Percentiles rank a stretch among this genome's conserved stretches.
These are phyloP conservation scores for Danio jaintianensis DNA, from an alignment of 2,797 vertebrate species.

Conservation along the genomic window DNA sequence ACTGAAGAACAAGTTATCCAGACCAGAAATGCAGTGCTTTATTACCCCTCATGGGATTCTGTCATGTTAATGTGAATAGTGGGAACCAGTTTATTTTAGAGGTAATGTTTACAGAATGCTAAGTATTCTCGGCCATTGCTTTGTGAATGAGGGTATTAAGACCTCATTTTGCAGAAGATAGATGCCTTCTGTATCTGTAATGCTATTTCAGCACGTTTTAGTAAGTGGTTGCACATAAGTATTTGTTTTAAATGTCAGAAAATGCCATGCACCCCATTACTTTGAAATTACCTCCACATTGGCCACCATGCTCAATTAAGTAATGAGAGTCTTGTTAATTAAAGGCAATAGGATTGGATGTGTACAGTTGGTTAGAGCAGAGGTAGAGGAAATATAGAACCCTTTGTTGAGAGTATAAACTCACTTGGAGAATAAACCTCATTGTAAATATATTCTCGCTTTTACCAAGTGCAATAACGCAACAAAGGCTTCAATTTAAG, in stretches of 20 bases:
- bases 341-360: conserved; percentile 25
- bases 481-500: conserved; percentile 11
- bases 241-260: conserved; percentile 41
- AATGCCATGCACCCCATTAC: conserved; percentile 44
- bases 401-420: not conserved
- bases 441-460: not conserved
- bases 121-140: not conserved
- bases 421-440: not conserved
- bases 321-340: conserved; percentile 44
- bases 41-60: not conserved
- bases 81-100: not conserved
- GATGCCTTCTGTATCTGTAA: not conserved
- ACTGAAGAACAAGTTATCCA: not conserved
- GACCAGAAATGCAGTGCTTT: not conserved
- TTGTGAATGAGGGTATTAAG: conserved; percentile 28
- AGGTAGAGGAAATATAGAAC: not conserved
- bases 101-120: conserved; percentile 8
- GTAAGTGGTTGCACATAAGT: conserved; percentile 14
- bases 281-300: conserved; percentile 30
- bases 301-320: conserved; percentile 43
- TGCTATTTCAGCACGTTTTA: not conserved
- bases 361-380: conserved; percentile 11
- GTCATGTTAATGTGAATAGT: not conserved
- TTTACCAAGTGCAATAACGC: not conserved
- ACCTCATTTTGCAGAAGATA: not conserved